These are phyloP conservation scores for Rhinoderma darwinii DNA, from an alignment of 2,113 vertebrate genomes.

Conservation along the genomic window DNA sequence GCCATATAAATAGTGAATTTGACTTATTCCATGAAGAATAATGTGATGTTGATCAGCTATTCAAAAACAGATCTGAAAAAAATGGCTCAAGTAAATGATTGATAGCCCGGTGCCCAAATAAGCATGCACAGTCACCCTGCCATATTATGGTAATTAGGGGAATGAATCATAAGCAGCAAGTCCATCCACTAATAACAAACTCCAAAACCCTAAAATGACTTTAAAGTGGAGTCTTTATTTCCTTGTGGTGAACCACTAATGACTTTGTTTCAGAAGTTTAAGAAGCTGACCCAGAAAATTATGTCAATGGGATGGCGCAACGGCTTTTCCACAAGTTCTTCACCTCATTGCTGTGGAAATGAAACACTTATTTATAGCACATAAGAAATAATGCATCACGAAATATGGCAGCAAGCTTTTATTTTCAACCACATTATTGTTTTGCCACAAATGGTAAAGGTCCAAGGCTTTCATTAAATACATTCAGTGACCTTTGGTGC, in stretches of 20 bases:
- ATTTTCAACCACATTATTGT: slow-evolving; percentile 25
- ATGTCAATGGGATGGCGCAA: slow-evolving; percentile 15
- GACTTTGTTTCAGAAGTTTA: slow-evolving; percentile 34
- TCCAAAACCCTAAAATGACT: slow-evolving; percentile 29
- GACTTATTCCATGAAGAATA: not conserved
- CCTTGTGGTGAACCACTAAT: slow-evolving; percentile 52
- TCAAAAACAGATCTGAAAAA: not conserved
- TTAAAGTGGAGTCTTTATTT: slow-evolving; percentile 26
- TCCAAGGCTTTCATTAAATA: slow-evolving; percentile 17
- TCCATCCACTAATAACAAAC: slow-evolving; percentile 51
- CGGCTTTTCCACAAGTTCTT: slow-evolving; percentile 28
- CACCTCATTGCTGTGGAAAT: slow-evolving; percentile 39
- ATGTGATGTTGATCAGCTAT: not conserved
- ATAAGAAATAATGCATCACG: slow-evolving; percentile 36
- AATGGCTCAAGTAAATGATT: not conserved
- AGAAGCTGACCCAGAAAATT: slow-evolving; percentile 26
- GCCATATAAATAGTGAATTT: not conserved
- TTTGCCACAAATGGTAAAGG: slow-evolving; percentile 2
- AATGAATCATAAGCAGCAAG: slow-evolving; percentile 33
- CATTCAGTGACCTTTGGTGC: not conserved
- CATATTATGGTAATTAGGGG: slow-evolving; percentile 5
- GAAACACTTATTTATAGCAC: slow-evolving; percentile 27
- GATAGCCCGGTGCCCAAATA: slow-evolving; percentile 1
- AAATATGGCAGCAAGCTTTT: not conserved
- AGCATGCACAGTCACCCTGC: not conserved